These are phyloP conservation scores for Augiades crinisus DNA, from an alignment of 2,888 invertebrate genomes.

Conservation along the genomic window DNA sequence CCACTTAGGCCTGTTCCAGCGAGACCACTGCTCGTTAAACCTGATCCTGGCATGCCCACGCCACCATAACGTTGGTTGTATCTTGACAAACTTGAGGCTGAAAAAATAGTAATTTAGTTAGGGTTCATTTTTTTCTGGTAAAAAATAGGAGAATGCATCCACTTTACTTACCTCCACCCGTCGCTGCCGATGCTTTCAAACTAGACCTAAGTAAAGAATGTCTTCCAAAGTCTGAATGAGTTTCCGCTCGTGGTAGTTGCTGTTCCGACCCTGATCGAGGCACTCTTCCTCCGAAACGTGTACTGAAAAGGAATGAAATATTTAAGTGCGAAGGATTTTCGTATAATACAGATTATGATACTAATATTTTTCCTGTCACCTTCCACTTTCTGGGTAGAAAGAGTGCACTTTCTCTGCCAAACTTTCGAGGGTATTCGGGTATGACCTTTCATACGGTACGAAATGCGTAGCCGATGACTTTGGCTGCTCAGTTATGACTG, in stretches of 20 bases:
- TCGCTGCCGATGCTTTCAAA: constrained; percentile 82
- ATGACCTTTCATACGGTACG: constrained; percentile 92
- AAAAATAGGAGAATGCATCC: not conserved
- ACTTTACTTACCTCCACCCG: constrained; percentile 46
- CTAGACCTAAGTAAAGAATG: constrained; percentile 92
- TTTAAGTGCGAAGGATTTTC: not conserved
- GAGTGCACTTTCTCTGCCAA: constrained; percentile 96
- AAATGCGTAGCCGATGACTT: constrained; percentile 90
- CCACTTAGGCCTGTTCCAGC: constrained; percentile 46
- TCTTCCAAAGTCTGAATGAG: constrained; percentile 90
- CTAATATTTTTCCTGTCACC: constrained; percentile 40
- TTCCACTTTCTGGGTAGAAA: constrained; percentile 83
- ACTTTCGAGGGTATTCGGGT: constrained; percentile 94
- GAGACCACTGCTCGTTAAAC: constrained; percentile 54
- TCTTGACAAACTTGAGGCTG: constrained; percentile 81
- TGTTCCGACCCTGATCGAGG: constrained; percentile 96
- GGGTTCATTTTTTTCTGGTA: not conserved
- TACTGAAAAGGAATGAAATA: constrained; percentile 44
- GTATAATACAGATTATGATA: not conserved
- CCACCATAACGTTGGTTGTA: constrained; percentile 84
- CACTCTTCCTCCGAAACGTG: constrained; percentile 78
- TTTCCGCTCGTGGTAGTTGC: constrained; percentile 91
- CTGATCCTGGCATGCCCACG: constrained; percentile 52
- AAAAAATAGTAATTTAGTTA: constrained; percentile 10
- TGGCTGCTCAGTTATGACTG: constrained; percentile 95